Conservation (phyloP, 2,797 vertebrate species). For the Lacerta bilineata region DNA sequence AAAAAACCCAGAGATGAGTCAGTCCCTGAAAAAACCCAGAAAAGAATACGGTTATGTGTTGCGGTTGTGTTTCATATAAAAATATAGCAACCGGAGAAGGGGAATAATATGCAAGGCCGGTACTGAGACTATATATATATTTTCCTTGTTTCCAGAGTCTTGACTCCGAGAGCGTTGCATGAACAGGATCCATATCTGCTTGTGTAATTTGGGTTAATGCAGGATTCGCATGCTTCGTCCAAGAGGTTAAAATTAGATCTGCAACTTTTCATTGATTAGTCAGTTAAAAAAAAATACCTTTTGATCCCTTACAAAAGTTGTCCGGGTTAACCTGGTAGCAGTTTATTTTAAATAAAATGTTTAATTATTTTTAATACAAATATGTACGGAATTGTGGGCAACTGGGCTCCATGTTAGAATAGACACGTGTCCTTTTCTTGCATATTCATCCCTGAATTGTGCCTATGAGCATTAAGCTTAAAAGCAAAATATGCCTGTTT, state of each 20-base stretch:
- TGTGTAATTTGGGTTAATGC: background rate
- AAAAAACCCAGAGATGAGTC: constrained; percentile 18
- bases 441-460: background rate
- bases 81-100: background rate
- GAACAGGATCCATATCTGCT: background rate
- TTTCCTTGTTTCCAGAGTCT: background rate
- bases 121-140: background rate
- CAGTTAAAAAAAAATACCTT: background rate
- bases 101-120: background rate
- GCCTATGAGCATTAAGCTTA: background rate
- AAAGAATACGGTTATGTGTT: constrained; percentile 6
- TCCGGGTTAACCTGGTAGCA: background rate
- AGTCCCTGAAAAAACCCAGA: constrained; percentile 5
- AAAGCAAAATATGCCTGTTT: background rate
- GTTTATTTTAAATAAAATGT: background rate
- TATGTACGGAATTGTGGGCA: background rate
- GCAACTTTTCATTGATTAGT: background rate
- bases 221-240: background rate
- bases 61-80: no score
- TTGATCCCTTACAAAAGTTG: background rate
- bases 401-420: background rate
- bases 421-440: background rate
- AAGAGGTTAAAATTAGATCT: background rate
- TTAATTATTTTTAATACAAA: background rate
- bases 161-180: background rate